Evolutionary conservation across 2,888 invertebrate genomes (phyloP).

Genomic region (Ecdyonurus torrentis): DNA sequence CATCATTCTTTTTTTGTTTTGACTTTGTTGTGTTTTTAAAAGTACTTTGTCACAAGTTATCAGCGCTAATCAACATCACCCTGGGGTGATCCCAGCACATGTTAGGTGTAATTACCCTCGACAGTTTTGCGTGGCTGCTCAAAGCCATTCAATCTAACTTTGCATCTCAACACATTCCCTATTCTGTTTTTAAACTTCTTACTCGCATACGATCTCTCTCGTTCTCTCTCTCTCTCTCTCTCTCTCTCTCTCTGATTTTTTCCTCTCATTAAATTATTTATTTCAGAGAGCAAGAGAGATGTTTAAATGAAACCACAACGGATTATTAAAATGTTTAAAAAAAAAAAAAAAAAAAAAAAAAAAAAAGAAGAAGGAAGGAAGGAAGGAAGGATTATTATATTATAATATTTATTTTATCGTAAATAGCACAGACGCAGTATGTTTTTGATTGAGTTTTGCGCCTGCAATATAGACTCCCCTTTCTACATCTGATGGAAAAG

Average conservation of each 20-base stretch:
- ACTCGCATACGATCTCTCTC: too few relatives aligned
- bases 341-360: background rate
- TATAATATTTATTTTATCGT: too few relatives aligned
- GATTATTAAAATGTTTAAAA: too few relatives aligned
- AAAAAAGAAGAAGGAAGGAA: background rate
- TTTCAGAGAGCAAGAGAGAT: too few relatives aligned
- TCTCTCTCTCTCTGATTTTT: too few relatives aligned
- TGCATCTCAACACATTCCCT: background rate
- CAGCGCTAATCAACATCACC: background rate
- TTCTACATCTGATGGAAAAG: background rate
- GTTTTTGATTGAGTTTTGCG: too few relatives aligned
- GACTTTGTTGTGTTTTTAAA: background rate
- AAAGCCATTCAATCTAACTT: background rate
- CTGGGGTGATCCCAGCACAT: background rate
- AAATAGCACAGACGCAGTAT: too few relatives aligned
- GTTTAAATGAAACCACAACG: too few relatives aligned
- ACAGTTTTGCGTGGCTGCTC: background rate
- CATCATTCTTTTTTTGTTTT: too few relatives aligned
- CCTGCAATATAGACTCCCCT: background rate
- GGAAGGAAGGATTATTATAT: background rate
- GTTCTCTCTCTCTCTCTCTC: too few relatives aligned
- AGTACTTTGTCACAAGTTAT: background rate
- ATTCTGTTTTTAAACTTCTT: background rate
- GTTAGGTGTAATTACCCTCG: background rate
- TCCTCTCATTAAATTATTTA: too few relatives aligned